Percentiles rank a stretch among this genome's conserved stretches.
phyloP scores from a whole-genome alignment of 2,888 invertebrate species.

The Xiphydria camelus region DNA sequence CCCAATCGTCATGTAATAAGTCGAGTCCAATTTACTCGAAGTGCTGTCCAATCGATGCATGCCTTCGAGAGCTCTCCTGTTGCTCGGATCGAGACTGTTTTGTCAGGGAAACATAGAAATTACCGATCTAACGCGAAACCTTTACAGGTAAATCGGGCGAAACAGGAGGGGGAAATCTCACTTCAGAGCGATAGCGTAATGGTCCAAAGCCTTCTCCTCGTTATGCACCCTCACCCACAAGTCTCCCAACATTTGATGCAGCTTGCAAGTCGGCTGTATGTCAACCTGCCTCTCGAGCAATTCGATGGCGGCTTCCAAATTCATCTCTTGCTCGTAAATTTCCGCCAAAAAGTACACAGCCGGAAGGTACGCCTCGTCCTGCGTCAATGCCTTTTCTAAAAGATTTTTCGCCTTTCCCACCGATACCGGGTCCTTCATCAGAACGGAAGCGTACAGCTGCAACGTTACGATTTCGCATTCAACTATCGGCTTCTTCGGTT shows the following conservation, averaged over 20 bases:
- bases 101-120: slow-evolving; percentile 18
- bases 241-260: slow-evolving; percentile 71
- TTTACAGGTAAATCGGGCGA: not conserved
- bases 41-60: slow-evolving; percentile 65
- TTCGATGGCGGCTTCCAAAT: slow-evolving; percentile 69
- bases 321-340: slow-evolving; percentile 69
- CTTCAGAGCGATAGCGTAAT: slow-evolving; percentile 70
- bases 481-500: not conserved
- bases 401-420: slow-evolving; percentile 68
- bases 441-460: slow-evolving; percentile 75
- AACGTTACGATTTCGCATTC: slow-evolving; percentile 35
- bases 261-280: slow-evolving; percentile 64
- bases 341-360: slow-evolving; percentile 75
- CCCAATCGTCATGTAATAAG: slow-evolving; percentile 61
- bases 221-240: slow-evolving; percentile 65
- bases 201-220: slow-evolving; percentile 71
- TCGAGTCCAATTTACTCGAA: slow-evolving; percentile 60
- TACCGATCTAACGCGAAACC: too few relatives aligned
- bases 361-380: slow-evolving; percentile 73
- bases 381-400: slow-evolving; percentile 72
- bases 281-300: slow-evolving; percentile 70
- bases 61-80: slow-evolving; percentile 67
- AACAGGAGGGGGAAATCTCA: slow-evolving; percentile 41
- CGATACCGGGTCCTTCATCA: slow-evolving; percentile 69
- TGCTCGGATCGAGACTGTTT: slow-evolving; percentile 68